phyloP scores from a whole-genome alignment of 2,113 vertebrate species.

The Excalfactoria chinensis region DNA sequence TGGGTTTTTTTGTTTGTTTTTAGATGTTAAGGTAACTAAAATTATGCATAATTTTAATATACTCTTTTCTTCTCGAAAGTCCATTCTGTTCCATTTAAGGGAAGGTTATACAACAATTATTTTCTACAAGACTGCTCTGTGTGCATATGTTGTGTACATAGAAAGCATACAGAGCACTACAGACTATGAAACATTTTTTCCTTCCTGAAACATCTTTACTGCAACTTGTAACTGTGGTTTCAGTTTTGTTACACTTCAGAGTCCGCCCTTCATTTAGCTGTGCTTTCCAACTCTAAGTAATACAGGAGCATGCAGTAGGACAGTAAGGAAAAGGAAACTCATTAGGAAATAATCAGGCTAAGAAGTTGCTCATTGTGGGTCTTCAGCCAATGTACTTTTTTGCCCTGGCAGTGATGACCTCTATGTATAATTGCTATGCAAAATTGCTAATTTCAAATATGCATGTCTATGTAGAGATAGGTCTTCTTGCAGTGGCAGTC shows the following conservation, averaged over 20 bases:
- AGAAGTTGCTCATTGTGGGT: background rate
- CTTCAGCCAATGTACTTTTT: background rate
- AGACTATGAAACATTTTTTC: background rate
- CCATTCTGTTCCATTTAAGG: background rate
- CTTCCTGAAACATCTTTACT: background rate
- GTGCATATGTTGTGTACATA: accelerated
- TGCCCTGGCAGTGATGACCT: background rate
- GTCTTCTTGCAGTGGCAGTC: background rate
- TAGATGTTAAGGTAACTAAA: background rate
- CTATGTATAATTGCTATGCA: background rate
- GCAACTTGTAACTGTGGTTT: background rate
- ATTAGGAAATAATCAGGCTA: background rate
- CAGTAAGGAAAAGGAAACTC: background rate
- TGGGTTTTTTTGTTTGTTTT: background rate
- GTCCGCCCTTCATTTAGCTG: background rate
- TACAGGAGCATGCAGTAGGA: background rate
- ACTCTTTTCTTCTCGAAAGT: background rate
- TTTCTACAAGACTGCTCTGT: background rate
- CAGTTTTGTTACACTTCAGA: background rate
- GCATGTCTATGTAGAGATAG: background rate
- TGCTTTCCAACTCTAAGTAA: background rate
- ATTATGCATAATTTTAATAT: background rate
- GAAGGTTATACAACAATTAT: background rate
- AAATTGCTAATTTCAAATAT: background rate
- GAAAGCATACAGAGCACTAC: background rate